Evolutionary conservation across 2,888 invertebrate genomes (phyloP), one percentile per base, ranked within the genome.

Genomic region (Eristalis intricaria): DNA sequence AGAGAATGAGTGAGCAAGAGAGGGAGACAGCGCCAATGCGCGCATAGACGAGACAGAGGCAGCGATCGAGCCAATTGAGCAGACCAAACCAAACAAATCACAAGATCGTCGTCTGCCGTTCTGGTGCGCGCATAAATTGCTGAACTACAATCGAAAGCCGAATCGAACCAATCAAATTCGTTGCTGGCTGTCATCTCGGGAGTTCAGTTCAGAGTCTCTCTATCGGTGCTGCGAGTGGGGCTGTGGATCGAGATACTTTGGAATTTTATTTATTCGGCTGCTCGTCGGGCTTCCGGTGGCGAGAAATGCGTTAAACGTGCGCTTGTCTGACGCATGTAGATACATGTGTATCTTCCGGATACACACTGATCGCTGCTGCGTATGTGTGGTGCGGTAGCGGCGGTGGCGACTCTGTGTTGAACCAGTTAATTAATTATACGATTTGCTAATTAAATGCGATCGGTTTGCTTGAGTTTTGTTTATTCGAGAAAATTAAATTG

Each of bases 381-480:
- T 29, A 29, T 29, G 29, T 29, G 29, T 32, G 63, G 32, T 8
- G 43, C 1, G 4, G 50, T 50, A n/a, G n/a, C n/a, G 26, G 50
- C n/a, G 50, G 4, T 1, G 4, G 43, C 22, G 61, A 22, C 64
- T 65, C 43, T 43, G 69, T 79, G 79, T 73, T 76, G 60, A 87
- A 80, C 50, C 75, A 84, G 87, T 80, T 87, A 87, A 84, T 87
- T 87, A 84, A 84, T 87, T 84, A 69, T 76, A 80, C 76, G 87
- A 84, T 80, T 87, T 76, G 84, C 84, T 84, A 84, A 87, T 87
- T 84, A 87, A 87, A 87, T 73, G 84, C 84, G 84, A 87, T 87
- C 84, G 73, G 75, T 80, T 82, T 63, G 80, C 58, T 81, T 32
- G 81, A 56, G 26, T 76, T 79, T 82, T 87, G 87, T 87, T 87